phyloP scores from a whole-genome alignment of 2,797 vertebrate genomes.

The Mycteria americana region DNA sequence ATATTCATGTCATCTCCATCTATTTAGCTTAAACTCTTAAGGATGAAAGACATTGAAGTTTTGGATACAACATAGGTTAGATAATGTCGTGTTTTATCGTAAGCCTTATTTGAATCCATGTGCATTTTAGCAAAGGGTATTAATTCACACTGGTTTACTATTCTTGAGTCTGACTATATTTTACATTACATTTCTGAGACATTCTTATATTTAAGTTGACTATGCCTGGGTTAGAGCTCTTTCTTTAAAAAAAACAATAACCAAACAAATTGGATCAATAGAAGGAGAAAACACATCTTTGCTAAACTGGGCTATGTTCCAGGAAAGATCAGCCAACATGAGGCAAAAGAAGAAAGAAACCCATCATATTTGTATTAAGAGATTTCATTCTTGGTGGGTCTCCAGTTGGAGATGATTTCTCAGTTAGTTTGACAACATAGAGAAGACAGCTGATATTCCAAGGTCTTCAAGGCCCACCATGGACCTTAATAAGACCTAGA shows the following conservation, averaged over 20 bases:
- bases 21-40: neutral
- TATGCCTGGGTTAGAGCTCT: neutral
- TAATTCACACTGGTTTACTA: neutral
- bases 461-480: neutral
- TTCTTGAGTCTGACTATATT: neutral
- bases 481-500: neutral
- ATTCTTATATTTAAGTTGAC: neutral
- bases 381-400: neutral
- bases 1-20: neutral
- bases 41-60: neutral
- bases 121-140: neutral
- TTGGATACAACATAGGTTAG: neutral
- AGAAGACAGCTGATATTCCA: neutral
- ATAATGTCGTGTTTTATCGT: neutral
- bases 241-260: neutral
- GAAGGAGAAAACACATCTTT: neutral
- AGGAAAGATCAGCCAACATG: neutral
- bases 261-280: neutral
- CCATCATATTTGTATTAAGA: neutral
- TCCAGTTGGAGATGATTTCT: neutral
- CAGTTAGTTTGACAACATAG: neutral
- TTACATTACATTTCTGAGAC: neutral
- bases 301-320: neutral
- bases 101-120: neutral
- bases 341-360: neutral